phyloP scores from a whole-genome alignment of 2,797 vertebrate genomes.

The Otolemur crassicaudatus region DNA sequence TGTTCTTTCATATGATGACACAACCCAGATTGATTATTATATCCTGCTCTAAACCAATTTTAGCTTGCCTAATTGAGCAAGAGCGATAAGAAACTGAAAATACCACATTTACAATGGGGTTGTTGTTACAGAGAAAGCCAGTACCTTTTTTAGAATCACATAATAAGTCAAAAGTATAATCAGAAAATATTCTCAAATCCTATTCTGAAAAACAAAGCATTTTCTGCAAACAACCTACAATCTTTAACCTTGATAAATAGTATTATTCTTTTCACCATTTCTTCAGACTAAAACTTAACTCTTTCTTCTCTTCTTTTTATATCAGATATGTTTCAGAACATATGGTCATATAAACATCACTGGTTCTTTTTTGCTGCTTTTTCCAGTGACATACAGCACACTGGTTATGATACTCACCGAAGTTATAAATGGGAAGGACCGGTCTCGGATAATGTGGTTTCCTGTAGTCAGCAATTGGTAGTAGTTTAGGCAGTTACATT shows the following conservation, averaged over 20 bases:
- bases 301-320: constrained; percentile 25
- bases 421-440: neutral
- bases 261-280: neutral
- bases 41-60: neutral
- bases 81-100: neutral
- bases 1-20: neutral
- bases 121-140: neutral
- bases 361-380: constrained; percentile 1
- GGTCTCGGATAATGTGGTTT: neutral
- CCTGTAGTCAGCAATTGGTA: constrained; percentile 20
- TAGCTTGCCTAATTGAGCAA: neutral
- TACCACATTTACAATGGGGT: neutral
- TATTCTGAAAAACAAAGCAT: constrained; percentile 39
- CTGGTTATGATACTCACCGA: constrained; percentile 58
- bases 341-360: neutral
- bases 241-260: neutral
- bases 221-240: constrained; percentile 33
- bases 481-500: neutral
- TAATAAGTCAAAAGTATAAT: constrained; percentile 26
- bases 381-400: neutral
- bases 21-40: neutral
- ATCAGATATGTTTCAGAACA: constrained; percentile 22
- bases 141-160: neutral
- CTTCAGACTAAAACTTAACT: constrained; percentile 40
- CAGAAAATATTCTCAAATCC: constrained; percentile 31